phyloP scores from a whole-genome alignment of 2,888 invertebrate species.

The Lasioglossum figueresi region DNA sequence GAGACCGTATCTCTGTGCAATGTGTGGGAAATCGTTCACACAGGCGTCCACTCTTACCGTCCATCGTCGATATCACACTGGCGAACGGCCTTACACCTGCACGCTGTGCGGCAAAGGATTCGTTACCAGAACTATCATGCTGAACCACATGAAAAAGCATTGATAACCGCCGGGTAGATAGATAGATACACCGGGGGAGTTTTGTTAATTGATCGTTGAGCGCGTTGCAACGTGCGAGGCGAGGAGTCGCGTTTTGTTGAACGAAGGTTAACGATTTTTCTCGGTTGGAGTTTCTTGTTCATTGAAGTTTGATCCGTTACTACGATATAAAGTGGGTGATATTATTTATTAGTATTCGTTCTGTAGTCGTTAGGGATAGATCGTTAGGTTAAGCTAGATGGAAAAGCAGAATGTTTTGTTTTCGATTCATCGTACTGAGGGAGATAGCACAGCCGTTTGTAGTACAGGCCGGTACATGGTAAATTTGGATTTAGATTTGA shows the following conservation, averaged over 20 bases:
- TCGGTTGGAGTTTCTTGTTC: conserved; percentile 20
- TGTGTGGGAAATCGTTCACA: conserved; percentile 83
- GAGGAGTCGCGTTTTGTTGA: not conserved
- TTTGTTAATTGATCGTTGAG: conserved; percentile 5
- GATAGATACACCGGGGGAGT: not conserved
- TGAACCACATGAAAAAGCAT: conserved; percentile 84
- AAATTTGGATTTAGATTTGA: no score
- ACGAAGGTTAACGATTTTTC: conserved; percentile 6
- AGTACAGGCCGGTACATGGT: no score
- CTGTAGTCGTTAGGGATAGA: not conserved
- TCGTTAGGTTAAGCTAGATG: conserved; percentile 1
- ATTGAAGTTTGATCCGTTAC: conserved; percentile 14
- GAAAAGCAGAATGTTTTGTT: not conserved
- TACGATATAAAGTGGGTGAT: no score
- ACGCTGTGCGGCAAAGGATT: conserved; percentile 83
- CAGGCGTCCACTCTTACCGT: conserved; percentile 82
- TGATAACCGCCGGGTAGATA: conserved; percentile 41
- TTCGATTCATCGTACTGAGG: not conserved
- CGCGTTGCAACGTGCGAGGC: not conserved
- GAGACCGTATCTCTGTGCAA: conserved; percentile 84
- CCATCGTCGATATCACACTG: conserved; percentile 82
- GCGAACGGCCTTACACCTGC: conserved; percentile 83
- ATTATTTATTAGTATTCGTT: conserved; percentile 17
- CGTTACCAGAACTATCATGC: conserved; percentile 83
- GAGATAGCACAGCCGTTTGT: no score